phyloP scores from a whole-genome alignment of 2,797 vertebrate genomes.

The Sarcoramphus papa region DNA sequence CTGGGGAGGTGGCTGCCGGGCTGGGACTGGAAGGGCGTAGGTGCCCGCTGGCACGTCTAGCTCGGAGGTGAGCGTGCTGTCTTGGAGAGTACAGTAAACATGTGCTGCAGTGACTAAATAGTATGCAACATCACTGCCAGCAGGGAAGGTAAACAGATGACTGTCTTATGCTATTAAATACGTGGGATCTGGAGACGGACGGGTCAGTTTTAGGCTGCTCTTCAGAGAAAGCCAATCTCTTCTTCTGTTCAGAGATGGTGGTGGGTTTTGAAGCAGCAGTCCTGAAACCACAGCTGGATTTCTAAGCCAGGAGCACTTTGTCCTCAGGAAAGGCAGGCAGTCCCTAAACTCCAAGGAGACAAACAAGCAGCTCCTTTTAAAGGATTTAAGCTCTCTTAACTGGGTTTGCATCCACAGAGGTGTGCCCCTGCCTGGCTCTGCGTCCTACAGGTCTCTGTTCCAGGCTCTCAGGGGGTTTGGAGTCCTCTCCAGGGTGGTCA shows the following conservation, averaged over 20 bases:
- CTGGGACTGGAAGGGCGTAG: neutral
- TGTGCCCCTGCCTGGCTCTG: neutral
- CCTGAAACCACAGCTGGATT: neutral
- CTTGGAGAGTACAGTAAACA: neutral
- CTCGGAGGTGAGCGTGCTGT: neutral
- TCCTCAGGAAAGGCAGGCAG: neutral
- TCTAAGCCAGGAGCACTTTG: neutral
- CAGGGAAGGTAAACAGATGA: conserved; percentile 32
- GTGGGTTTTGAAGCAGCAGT: neutral
- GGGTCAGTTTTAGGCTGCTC: neutral
- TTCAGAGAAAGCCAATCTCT: neutral
- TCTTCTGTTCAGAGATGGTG: neutral
- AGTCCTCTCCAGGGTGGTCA: neutral
- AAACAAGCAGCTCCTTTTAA: neutral
- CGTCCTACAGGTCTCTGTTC: neutral
- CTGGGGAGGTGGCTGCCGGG: neutral
- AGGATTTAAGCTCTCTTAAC: neutral
- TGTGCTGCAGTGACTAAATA: neutral
- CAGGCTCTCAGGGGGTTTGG: accelerated
- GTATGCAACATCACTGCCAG: neutral
- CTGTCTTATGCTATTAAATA: neutral
- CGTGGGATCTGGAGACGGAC: neutral
- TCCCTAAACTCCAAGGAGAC: neutral
- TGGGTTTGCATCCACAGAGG: neutral
- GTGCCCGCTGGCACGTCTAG: neutral